phyloP scores from a whole-genome alignment of 1,140 invertebrate species.

The Anthonomus grandis region DNA sequence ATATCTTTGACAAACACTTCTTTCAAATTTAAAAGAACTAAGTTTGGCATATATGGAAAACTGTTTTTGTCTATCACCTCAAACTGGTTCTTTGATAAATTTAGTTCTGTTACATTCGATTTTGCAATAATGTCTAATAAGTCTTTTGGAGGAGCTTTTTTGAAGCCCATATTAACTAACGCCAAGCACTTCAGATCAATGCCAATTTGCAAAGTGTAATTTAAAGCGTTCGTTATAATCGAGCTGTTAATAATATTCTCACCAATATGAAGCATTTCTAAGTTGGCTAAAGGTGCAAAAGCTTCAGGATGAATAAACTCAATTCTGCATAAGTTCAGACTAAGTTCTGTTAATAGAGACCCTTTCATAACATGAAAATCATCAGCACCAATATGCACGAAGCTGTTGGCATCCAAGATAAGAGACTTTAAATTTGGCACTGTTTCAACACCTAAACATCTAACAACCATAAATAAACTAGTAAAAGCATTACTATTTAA shows the following conservation, averaged over 20 bases:
- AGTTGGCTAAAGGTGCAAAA: conserved; percentile 48
- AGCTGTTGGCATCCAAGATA: conserved; percentile 36
- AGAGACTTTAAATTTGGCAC: conserved; percentile 33
- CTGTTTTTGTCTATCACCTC: conserved; percentile 49
- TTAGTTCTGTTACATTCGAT: conserved; percentile 51
- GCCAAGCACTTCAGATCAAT: conserved; percentile 50
- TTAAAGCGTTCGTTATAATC: conserved; percentile 48
- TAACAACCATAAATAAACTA: conserved; percentile 31
- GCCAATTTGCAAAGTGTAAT: conserved; percentile 39
- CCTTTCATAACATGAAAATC: conserved; percentile 33
- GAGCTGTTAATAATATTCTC: conserved; percentile 51
- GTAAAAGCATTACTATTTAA: conserved; percentile 42
- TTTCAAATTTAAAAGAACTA: conserved; percentile 51
- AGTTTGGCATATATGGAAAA: conserved; percentile 54
- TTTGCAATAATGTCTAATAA: conserved; percentile 52
- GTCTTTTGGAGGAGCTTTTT: conserved; percentile 47
- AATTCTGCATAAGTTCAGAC: conserved; percentile 52
- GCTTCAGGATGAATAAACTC: conserved; percentile 52
- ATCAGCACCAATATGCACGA: conserved; percentile 28
- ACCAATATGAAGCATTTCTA: conserved; percentile 50
- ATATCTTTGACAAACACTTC: conserved; percentile 45
- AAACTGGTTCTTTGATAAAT: conserved; percentile 54
- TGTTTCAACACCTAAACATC: conserved; percentile 14
- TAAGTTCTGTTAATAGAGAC: conserved; percentile 42
- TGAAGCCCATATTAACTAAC: conserved; percentile 53